A percentile compares a stretch with the other conserved stretches of the same genome.
Evolutionary conservation across 2,888 invertebrate genomes (phyloP).

Genomic region (Drosophila mercatorum): DNA sequence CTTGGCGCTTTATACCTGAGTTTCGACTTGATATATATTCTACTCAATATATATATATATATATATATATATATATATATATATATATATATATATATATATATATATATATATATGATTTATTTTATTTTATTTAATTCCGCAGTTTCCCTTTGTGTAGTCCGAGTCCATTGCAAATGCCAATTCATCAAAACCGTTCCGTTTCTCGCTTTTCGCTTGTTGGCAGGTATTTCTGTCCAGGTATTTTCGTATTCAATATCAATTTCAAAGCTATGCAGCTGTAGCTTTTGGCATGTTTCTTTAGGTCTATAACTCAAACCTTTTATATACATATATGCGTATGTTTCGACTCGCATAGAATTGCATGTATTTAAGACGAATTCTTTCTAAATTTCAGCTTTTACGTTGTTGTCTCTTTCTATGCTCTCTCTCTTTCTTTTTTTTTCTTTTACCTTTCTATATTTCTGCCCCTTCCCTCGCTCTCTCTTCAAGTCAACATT

Average conservation of each 20-base stretch:
- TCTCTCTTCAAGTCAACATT: background rate
- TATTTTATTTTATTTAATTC: background rate
- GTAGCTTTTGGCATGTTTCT: background rate
- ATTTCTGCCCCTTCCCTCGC: background rate
- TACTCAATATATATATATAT: background rate
- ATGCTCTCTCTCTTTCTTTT: background rate
- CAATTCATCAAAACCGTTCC: too few species aligned
- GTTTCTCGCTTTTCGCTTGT: too few species aligned
- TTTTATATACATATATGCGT: too few species aligned
- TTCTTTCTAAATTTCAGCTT: background rate
- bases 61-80: too few species aligned
- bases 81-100: too few species aligned
- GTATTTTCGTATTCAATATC: too few species aligned
- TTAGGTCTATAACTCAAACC: background rate
- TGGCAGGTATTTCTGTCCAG: too few species aligned
- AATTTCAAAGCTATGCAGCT: background rate
- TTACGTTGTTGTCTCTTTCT: background rate
- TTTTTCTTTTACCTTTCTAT: background rate
- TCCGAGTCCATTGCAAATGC: too few species aligned
- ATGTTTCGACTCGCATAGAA: too few species aligned
- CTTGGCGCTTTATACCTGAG: slow-evolving; percentile 17
- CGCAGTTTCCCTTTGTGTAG: background rate
- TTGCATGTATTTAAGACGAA: background rate
- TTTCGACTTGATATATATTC: slow-evolving; percentile 18
- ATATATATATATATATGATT: background rate